A percentile compares a stretch with the other conserved stretches of the same genome.
These are phyloP conservation scores for Pitta sordida DNA, from an alignment of 2,113 vertebrate genomes.

Conservation along the genomic window DNA sequence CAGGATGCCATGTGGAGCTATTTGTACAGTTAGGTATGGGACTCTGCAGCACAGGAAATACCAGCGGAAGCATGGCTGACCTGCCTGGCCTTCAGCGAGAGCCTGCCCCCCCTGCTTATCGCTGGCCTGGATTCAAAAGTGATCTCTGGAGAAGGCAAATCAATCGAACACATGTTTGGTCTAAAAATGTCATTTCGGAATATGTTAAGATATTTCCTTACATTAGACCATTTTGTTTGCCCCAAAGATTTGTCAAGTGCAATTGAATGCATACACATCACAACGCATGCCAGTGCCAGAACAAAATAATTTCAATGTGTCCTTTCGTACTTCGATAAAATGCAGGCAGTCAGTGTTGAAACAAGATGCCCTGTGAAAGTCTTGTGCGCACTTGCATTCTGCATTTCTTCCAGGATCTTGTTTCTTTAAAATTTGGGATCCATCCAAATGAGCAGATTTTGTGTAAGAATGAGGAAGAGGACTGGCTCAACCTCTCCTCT, in stretches of 20 bases:
- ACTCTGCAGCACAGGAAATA: slow-evolving; percentile 64
- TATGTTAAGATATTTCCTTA: slow-evolving; percentile 63
- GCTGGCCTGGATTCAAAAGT: slow-evolving; percentile 58
- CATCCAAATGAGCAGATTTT: slow-evolving; percentile 62
- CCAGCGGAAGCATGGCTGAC: slow-evolving; percentile 56
- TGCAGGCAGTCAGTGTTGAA: slow-evolving; percentile 57
- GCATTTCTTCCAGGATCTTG: slow-evolving; percentile 57
- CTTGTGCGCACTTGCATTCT: slow-evolving; percentile 24
- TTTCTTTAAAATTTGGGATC: slow-evolving; percentile 62
- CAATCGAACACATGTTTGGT: slow-evolving; percentile 68
- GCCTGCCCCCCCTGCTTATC: neutral
- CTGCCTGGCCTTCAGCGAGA: slow-evolving; percentile 42
- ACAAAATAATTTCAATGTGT: slow-evolving; percentile 56
- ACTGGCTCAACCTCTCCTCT: slow-evolving; percentile 33
- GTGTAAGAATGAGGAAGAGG: slow-evolving; percentile 60
- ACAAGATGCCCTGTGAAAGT: slow-evolving; percentile 57
- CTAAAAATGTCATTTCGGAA: slow-evolving; percentile 70
- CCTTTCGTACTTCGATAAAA: slow-evolving; percentile 61
- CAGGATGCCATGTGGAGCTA: slow-evolving; percentile 64
- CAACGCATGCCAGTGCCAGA: slow-evolving; percentile 15
- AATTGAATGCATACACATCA: slow-evolving; percentile 44
- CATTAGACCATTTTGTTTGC: slow-evolving; percentile 58
- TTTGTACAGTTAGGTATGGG: slow-evolving; percentile 68
- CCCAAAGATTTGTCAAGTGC: slow-evolving; percentile 64
- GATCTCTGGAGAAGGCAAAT: slow-evolving; percentile 69